phyloP scores from a whole-genome alignment of 2,113 vertebrate species.

The Scatophagus argus region DNA sequence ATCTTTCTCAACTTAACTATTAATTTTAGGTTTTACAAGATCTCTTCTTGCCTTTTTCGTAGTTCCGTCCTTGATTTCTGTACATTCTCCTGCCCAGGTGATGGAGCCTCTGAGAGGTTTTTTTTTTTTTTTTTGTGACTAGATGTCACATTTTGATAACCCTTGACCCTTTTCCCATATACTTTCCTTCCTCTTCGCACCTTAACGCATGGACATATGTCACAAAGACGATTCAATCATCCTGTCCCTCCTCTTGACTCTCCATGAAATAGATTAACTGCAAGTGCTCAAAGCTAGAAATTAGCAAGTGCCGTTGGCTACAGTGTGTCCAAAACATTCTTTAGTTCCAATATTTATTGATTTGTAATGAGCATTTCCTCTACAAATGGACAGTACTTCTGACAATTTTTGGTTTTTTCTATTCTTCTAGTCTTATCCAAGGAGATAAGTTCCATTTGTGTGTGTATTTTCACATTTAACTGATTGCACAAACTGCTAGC shows the following conservation, averaged over 20 bases:
- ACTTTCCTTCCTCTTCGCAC: not conserved
- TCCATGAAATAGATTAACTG: not conserved
- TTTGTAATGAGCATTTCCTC: not conserved
- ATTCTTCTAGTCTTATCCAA: not conserved
- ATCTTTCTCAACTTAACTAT: not conserved
- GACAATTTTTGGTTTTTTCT: not conserved
- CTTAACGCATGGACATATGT: constrained; percentile 1
- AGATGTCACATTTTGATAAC: constrained; percentile 9
- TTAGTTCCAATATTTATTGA: not conserved
- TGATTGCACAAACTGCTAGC: not conserved
- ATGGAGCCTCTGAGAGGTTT: not conserved
- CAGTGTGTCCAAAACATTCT: not conserved
- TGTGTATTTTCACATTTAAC: not conserved
- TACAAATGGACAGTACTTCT: not conserved
- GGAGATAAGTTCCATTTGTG: not conserved
- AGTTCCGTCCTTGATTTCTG: not conserved
- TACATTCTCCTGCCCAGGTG: not conserved
- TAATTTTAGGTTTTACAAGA: not conserved
- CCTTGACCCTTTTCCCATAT: not conserved
- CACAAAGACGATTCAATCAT: not conserved
- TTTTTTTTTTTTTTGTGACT: constrained; percentile 13
- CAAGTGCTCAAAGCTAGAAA: not conserved
- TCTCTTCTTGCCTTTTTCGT: not conserved
- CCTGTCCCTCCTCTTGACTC: not conserved
- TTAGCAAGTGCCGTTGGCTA: not conserved